Evolutionary conservation across 2,113 vertebrate genomes (phyloP).

Genomic region (Miniopterus natalensis): DNA sequence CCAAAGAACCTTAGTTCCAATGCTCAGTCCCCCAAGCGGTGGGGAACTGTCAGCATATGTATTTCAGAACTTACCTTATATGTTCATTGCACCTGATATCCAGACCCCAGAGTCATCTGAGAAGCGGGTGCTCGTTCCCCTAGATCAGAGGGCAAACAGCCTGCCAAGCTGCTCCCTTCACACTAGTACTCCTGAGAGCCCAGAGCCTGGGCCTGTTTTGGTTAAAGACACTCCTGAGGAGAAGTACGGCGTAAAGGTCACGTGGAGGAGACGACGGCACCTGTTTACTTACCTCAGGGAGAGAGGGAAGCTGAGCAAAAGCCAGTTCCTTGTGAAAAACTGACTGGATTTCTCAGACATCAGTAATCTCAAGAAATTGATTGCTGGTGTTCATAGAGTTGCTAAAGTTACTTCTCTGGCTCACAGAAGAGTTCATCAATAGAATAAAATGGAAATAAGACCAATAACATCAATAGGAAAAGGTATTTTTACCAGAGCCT

Average conservation of each 20-base stretch:
- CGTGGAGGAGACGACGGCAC: conserved; percentile 91
- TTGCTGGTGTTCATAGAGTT: background rate
- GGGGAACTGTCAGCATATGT: background rate
- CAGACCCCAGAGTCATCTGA: conserved; percentile 80
- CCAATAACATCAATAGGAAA: background rate
- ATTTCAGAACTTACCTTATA: background rate
- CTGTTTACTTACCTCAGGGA: conserved; percentile 89
- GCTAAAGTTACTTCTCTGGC: background rate
- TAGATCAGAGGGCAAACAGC: conserved; percentile 10
- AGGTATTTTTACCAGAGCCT: background rate
- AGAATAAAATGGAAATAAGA: background rate
- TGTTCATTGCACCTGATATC: conserved; percentile 77
- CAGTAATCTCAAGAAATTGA: background rate
- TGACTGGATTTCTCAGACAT: conserved; percentile 37
- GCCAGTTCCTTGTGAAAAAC: conserved; percentile 84
- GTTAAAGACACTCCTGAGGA: conserved; percentile 93
- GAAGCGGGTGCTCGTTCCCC: background rate
- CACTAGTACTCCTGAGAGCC: background rate
- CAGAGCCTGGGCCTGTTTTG: conserved; percentile 83
- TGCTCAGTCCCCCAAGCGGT: conserved; percentile 33
- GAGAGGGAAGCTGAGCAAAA: conserved; percentile 87
- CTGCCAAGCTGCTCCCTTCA: conserved; percentile 59
- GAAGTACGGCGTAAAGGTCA: conserved; percentile 93
- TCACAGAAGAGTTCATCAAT: background rate
- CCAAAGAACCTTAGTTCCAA: background rate